Evolutionary conservation across 2,113 vertebrate species (phyloP).

Genomic region (Macroglossus sobrinus): DNA sequence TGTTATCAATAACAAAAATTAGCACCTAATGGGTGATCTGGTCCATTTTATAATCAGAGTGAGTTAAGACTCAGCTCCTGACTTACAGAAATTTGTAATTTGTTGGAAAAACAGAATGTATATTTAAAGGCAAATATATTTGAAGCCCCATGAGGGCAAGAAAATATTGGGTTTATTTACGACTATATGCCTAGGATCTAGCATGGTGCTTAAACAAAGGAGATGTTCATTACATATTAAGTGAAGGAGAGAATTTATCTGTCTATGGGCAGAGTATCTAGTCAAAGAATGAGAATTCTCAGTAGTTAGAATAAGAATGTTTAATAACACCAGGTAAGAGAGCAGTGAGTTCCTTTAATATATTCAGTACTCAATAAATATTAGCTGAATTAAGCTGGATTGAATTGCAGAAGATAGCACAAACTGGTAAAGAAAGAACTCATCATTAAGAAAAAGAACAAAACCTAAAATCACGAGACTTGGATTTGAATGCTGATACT

Average conservation of each 20-base stretch:
- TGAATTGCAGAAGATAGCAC: background rate
- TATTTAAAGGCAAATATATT: background rate
- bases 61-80: background rate
- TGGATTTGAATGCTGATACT: background rate
- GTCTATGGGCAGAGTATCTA: background rate
- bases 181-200: background rate
- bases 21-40: background rate
- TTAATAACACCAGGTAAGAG: background rate
- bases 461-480: background rate
- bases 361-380: slow-evolving; percentile 4
- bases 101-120: background rate
- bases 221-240: background rate
- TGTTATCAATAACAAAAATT: background rate
- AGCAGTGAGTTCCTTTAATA: background rate
- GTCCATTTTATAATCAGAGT: background rate
- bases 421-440: background rate
- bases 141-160: background rate
- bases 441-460: background rate
- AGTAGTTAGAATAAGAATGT: background rate
- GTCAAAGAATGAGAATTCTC: background rate
- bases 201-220: background rate
- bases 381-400: background rate
- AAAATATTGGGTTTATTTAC: background rate
- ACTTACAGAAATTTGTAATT: background rate
- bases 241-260: background rate